phyloP scores from a whole-genome alignment of 2,888 invertebrate genomes.

The Pardosa pseudoannulata region DNA sequence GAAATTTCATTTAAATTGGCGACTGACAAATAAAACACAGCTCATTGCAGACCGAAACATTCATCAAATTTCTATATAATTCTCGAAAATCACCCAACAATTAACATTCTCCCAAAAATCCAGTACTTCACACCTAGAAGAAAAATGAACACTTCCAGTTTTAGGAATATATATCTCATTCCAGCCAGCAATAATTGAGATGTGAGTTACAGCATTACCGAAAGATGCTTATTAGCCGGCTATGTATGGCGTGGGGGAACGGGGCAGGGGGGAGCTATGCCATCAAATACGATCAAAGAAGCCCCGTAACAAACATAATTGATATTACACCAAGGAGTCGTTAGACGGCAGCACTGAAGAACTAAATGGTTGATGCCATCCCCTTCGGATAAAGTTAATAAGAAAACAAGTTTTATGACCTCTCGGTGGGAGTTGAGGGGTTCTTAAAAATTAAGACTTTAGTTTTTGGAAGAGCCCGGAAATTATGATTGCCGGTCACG shows the following conservation, averaged over 20 bases:
- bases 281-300: conserved; percentile 69
- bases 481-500: conserved; percentile 59
- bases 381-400: conserved; percentile 69
- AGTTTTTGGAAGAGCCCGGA: conserved; percentile 61
- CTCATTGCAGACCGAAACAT: not conserved
- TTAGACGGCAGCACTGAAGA: conserved; percentile 66
- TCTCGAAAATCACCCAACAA: not conserved
- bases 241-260: not conserved
- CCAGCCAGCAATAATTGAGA: conserved; percentile 63
- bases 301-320: conserved; percentile 67
- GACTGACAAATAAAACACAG: not conserved
- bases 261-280: conserved; percentile 2
- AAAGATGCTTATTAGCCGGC: conserved; percentile 62
- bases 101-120: not conserved
- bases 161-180: conserved; percentile 8
- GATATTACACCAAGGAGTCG: conserved; percentile 71
- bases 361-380: conserved; percentile 70
- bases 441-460: conserved; percentile 71
- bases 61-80: not conserved
- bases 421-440: conserved; percentile 45
- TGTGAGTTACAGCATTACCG: conserved; percentile 59
- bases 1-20: not conserved
- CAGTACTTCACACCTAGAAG: not conserved
- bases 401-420: conserved; percentile 71
- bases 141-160: conserved; percentile 15